Conservation (phyloP, 2,113 vertebrate species). For the Pyrgilauda ruficollis region DNA sequence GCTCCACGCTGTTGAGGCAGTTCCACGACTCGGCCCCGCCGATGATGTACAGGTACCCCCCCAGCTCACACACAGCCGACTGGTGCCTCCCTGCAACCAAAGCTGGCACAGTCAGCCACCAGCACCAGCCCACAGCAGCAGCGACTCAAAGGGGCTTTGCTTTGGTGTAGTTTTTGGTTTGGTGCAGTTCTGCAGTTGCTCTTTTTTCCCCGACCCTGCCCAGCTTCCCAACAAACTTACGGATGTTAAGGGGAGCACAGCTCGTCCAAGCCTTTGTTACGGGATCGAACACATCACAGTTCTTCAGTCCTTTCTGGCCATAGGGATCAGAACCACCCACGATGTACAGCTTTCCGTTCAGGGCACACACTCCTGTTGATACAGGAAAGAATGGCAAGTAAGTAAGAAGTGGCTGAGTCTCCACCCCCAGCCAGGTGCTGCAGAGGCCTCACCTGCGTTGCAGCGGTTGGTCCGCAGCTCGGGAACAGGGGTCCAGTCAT, state of each 20-base stretch:
- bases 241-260: constrained; percentile 92
- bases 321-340: constrained; percentile 97
- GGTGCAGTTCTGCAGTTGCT: not conserved
- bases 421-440: rapidly evolving
- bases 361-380: constrained; percentile 87
- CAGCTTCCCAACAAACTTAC: constrained; percentile 68
- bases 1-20: constrained; percentile 93
- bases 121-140: not conserved
- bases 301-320: constrained; percentile 97
- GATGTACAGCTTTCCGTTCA: constrained; percentile 91
- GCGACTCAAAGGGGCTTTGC: rapidly evolving
- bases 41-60: constrained; percentile 89
- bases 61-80: constrained; percentile 91
- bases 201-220: not conserved
- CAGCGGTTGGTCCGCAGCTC: constrained; percentile 96
- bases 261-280: constrained; percentile 89
- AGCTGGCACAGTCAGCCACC: not conserved
- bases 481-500: constrained; percentile 91
- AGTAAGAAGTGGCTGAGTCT: not conserved
- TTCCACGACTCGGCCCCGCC: constrained; percentile 98
- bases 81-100: constrained; percentile 88
- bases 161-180: not conserved
- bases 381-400: not conserved
- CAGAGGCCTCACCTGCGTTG: constrained; percentile 84
- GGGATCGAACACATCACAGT: constrained; percentile 95